Evolutionary conservation across 2,888 invertebrate species (phyloP).

Genomic region (Dasysyrphus tricinctus): DNA sequence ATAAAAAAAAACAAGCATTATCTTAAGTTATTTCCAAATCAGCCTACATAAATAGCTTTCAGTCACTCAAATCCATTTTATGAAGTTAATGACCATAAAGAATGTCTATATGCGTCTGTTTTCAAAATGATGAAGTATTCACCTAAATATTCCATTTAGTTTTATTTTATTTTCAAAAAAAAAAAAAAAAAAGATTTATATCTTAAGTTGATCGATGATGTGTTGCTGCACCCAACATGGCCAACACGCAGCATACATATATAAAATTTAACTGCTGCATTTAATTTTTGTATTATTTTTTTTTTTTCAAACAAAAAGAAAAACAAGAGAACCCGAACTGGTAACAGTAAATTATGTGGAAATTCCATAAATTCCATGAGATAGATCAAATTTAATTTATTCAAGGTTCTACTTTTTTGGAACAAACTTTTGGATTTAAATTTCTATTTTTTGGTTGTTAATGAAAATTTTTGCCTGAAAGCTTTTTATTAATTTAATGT

Average conservation of each 20-base stretch:
- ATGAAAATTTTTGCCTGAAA: not conserved
- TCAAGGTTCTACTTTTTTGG: constrained; percentile 62
- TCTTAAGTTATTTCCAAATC: not conserved
- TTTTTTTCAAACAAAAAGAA: not conserved
- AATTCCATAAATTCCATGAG: constrained; percentile 68
- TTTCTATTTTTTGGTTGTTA: constrained; percentile 9
- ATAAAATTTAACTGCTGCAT: constrained; percentile 26
- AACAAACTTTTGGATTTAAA: constrained; percentile 32
- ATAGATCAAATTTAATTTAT: constrained; percentile 69
- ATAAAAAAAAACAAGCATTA: not conserved
- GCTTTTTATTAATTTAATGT: constrained; percentile 19
- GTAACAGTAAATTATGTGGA: constrained; percentile 53
- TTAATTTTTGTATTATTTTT: not conserved
- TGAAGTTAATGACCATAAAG: not conserved
- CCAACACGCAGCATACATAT: not conserved
- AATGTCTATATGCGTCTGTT: not conserved
- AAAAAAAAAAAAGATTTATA: constrained; percentile 30
- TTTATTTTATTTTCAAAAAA: constrained; percentile 5
- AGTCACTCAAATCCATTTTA: not conserved
- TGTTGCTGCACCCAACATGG: constrained; percentile 26
- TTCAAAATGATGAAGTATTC: constrained; percentile 27
- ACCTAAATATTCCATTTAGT: constrained; percentile 36
- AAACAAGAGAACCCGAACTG: not conserved
- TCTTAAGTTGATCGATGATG: constrained; percentile 68
- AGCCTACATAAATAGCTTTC: not conserved